Percentiles rank a stretch among this genome's conserved stretches.
These are phyloP conservation scores for Gorilla gorilla DNA, from an alignment of 2,113 vertebrate genomes.

Conservation along the genomic window DNA sequence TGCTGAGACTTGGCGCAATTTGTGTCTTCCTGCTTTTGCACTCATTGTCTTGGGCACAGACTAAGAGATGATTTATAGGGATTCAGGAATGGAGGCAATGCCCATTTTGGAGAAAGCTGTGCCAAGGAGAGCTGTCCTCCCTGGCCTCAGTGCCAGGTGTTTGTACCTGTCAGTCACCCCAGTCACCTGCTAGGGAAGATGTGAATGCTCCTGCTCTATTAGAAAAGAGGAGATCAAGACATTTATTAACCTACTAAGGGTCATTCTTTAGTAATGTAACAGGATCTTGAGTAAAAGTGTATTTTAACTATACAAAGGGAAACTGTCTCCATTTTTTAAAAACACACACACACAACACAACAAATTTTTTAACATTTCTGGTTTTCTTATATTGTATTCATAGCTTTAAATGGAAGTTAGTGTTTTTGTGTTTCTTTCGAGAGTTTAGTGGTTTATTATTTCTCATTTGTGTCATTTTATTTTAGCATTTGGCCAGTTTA, in stretches of 20 bases:
- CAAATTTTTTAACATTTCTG: neutral
- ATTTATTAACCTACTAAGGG: neutral
- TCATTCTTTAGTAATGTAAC: neutral
- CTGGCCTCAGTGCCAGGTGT: neutral
- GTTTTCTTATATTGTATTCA: neutral
- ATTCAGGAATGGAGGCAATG: too few relatives aligned
- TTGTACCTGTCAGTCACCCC: neutral
- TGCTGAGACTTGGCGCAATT: neutral
- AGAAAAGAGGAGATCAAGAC: neutral
- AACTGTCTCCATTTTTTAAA: neutral
- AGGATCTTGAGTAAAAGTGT: neutral
- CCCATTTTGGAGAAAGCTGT: neutral
- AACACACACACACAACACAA: neutral
- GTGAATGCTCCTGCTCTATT: neutral
- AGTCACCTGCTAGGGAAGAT: too few relatives aligned
- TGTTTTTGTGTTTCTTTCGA: neutral
- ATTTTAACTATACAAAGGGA: neutral
- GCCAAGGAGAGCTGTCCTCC: neutral
- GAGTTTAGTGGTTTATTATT: neutral
- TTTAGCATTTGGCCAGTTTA: neutral
- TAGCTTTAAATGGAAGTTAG: neutral
- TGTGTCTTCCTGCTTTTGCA: neutral
- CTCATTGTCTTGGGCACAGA: neutral
- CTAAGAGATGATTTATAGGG: neutral
- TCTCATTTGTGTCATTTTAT: neutral